phyloP scores from a whole-genome alignment of 2,888 invertebrate genomes.

The Cheilosia vernalis region DNA sequence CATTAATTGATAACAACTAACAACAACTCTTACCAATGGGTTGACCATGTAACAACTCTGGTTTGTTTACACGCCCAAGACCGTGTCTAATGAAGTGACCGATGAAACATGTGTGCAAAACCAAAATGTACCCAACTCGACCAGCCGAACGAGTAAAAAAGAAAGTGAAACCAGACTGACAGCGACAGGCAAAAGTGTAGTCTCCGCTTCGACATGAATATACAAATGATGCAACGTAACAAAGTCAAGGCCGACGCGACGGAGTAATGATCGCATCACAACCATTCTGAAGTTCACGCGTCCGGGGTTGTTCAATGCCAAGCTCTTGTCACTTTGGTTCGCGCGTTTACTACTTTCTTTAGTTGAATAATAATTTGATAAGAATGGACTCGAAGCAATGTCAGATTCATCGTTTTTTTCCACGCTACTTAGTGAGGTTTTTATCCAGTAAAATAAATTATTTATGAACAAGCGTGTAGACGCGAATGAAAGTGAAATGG shows the following conservation, averaged over 20 bases:
- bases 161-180: conserved; percentile 12
- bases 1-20: not conserved
- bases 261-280: not conserved
- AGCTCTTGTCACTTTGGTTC: not conserved
- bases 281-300: not conserved
- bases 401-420: not conserved
- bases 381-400: not conserved
- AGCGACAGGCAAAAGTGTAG: too few species aligned
- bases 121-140: conserved; percentile 14
- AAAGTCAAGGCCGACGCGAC: conserved; percentile 33
- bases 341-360: not conserved
- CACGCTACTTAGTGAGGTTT: not conserved
- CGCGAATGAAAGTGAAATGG: conserved; percentile 44
- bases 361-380: not conserved
- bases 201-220: not conserved
- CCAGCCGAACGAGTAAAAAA: conserved; percentile 13
- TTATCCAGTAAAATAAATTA: conserved; percentile 4
- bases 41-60: conserved; percentile 7
- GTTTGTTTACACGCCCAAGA: not conserved
- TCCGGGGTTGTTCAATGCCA: not conserved
- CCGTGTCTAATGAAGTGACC: too few species aligned
- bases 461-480: conserved; percentile 2
- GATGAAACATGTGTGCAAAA: not conserved
- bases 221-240: conserved; percentile 17
- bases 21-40: conserved; percentile 18